Evolutionary conservation across 2,113 vertebrate species (phyloP).

Genomic region (Oreamnos americanus): DNA sequence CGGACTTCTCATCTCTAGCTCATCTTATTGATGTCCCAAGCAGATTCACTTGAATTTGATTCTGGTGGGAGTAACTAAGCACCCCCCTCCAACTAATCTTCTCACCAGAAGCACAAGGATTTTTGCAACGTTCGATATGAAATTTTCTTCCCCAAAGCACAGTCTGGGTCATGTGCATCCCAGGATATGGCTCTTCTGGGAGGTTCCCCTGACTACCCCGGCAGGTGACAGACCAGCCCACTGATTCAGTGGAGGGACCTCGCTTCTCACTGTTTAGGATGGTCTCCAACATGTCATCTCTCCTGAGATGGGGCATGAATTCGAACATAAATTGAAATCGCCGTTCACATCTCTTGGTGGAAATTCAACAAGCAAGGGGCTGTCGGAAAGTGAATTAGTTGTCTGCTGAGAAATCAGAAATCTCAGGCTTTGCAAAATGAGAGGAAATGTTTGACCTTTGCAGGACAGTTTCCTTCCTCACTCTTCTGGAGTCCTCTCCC

Average conservation of each 20-base stretch:
- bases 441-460: constrained; percentile 46
- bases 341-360: not conserved
- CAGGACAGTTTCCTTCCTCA: not conserved
- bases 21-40: accelerated
- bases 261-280: constrained; percentile 12
- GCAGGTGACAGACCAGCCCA: not conserved
- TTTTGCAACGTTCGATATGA: not conserved
- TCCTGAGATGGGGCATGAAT: constrained; percentile 6
- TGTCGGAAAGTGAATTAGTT: constrained; percentile 6
- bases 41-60: not conserved
- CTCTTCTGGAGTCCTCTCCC: not conserved
- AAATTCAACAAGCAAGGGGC: constrained; percentile 31
- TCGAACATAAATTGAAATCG: constrained; percentile 29
- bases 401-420: constrained; percentile 66
- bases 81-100: accelerated
- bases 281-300: not conserved
- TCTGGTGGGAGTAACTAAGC: not conserved
- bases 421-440: constrained; percentile 39
- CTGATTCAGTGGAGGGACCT: not conserved
- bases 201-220: accelerated
- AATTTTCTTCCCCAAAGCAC: not conserved
- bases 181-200: not conserved
- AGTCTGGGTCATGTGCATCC: accelerated
- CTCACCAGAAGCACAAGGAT: too few relatives aligned
- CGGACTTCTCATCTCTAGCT: accelerated